Conservation (phyloP, 2,113 vertebrate genomes). For the Sinocyclocheilus rhinocerous region DNA sequence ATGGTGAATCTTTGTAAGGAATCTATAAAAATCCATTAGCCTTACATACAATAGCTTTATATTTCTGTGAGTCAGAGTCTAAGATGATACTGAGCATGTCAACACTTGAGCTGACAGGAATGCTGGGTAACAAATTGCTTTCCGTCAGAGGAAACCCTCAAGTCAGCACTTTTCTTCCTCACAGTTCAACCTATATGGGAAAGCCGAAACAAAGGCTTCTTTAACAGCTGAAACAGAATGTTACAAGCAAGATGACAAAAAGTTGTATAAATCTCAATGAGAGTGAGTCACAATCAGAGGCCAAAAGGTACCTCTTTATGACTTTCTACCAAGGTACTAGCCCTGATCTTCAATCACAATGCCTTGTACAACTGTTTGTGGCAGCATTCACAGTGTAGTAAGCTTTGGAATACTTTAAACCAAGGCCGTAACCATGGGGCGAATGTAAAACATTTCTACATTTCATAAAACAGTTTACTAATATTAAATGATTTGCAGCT, state of each 20-base stretch:
- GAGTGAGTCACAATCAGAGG: not conserved
- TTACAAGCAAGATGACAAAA: constrained; percentile 6
- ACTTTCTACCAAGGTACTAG: not conserved
- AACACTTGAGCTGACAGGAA: constrained; percentile 22
- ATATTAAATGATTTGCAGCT: no score
- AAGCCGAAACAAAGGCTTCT: not conserved
- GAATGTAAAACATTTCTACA: no score
- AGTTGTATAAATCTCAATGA: not conserved
- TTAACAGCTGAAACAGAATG: constrained; percentile 16
- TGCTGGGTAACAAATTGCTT: constrained; percentile 28
- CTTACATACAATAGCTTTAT: not conserved
- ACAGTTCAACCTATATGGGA: not conserved
- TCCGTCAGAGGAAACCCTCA: constrained; percentile 10
- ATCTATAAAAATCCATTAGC: not conserved
- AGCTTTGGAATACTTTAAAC: not conserved
- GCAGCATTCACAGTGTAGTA: not conserved
- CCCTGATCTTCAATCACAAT: not conserved
- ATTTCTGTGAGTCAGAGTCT: not conserved
- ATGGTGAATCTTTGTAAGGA: not conserved
- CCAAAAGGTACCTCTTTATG: not conserved
- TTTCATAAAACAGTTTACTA: no score
- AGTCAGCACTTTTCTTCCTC: constrained; percentile 10
- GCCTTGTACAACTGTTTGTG: no score
- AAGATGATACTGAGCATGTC: not conserved
- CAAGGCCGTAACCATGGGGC: no score